Conservation (phyloP, 2,113 vertebrate species). For the Phyllostomus discolor region DNA sequence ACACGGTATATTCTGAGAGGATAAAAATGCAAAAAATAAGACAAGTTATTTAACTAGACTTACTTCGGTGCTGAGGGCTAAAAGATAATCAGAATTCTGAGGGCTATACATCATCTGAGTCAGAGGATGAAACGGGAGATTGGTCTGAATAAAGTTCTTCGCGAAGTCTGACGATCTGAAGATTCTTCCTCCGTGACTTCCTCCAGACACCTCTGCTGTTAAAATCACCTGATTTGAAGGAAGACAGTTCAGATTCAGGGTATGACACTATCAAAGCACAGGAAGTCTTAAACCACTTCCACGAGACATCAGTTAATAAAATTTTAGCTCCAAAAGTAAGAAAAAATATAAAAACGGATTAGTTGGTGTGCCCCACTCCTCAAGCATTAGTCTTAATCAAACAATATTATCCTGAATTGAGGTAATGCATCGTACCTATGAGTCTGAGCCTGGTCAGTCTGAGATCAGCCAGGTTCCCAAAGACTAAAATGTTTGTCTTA, state of each 20-base stretch:
- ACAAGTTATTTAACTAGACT: conserved; percentile 64
- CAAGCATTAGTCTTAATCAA: background rate
- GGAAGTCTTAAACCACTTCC: background rate
- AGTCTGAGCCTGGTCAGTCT: background rate
- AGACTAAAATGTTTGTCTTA: background rate
- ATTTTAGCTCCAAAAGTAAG: background rate
- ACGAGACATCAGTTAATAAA: background rate
- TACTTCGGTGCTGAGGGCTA: conserved; percentile 87
- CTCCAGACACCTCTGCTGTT: conserved; percentile 88
- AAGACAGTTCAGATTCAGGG: background rate
- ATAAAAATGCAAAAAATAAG: conserved; percentile 8
- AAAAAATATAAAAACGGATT: conserved; percentile 8
- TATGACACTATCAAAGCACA: background rate
- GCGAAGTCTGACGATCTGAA: conserved; percentile 90
- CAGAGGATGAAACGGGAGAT: conserved; percentile 88
- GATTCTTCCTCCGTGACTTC: conserved; percentile 80
- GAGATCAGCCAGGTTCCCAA: background rate
- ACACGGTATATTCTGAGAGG: background rate
- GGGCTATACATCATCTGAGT: conserved; percentile 89
- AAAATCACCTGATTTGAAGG: conserved; percentile 87
- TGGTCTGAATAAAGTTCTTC: conserved; percentile 82
- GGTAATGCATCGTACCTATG: background rate
- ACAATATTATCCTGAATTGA: background rate
- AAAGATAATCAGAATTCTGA: conserved; percentile 79
- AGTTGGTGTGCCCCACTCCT: background rate